phyloP scores from a whole-genome alignment of 2,113 vertebrate species.

The Amazona guildingii region DNA sequence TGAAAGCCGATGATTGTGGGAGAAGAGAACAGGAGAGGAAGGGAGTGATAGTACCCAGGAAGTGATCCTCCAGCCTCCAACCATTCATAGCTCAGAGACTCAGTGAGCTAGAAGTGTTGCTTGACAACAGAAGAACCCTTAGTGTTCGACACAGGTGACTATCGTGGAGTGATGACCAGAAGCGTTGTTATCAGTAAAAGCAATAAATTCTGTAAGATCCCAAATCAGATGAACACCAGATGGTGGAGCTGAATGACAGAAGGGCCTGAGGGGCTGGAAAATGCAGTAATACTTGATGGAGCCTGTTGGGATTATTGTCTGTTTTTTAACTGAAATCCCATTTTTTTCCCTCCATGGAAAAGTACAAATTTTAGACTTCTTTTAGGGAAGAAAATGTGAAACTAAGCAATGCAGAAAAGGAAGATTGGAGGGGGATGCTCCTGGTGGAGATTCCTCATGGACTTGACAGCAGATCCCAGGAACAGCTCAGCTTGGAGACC shows the following conservation, averaged over 20 bases:
- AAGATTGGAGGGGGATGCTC: background rate
- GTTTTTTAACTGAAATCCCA: rapidly evolving
- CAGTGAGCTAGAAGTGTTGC: background rate
- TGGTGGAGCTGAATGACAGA: background rate
- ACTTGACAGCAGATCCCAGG: background rate
- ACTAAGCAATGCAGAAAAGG: background rate
- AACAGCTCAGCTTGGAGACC: background rate
- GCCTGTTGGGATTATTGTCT: background rate
- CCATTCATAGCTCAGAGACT: background rate
- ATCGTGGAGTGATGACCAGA: background rate
- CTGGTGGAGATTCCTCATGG: background rate
- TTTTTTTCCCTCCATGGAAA: background rate
- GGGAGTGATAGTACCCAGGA: background rate
- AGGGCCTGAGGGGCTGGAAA: background rate
- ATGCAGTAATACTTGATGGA: background rate
- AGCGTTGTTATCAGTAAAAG: background rate
- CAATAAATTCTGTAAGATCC: background rate
- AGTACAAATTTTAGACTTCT: background rate
- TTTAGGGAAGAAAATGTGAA: background rate
- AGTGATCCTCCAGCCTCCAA: background rate
- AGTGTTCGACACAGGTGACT: background rate
- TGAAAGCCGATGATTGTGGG: background rate
- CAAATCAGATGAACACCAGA: background rate
- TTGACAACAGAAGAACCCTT: background rate
- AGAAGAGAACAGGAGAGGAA: background rate